Evolutionary conservation across 2,888 invertebrate species (phyloP).

Genomic region (Cerastis leucographa): DNA sequence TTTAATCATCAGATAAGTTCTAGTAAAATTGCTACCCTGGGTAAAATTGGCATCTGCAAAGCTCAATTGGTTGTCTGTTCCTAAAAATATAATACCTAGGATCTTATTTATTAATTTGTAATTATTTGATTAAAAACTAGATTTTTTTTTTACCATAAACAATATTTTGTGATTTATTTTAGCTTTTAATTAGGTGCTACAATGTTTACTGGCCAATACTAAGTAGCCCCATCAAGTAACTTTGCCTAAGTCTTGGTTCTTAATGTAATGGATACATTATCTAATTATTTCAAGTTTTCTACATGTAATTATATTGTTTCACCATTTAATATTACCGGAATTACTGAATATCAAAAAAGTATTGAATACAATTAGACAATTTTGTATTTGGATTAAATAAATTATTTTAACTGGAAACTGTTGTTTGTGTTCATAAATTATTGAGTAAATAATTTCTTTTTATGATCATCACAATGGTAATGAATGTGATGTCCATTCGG

Average conservation of each 20-base stretch:
- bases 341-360: conserved; percentile 30
- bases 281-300: conserved; percentile 15
- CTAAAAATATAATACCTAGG: conserved; percentile 48
- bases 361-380: conserved; percentile 14
- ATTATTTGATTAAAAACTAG: conserved; percentile 36
- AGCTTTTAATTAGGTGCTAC: conserved; percentile 46
- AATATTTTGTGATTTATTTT: conserved; percentile 24
- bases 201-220: conserved; percentile 12
- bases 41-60: conserved; percentile 25
- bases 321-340: neutral
- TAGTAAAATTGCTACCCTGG: conserved; percentile 1
- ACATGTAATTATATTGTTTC: neutral
- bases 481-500: neutral
- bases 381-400: conserved; percentile 53
- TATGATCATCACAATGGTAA: neutral
- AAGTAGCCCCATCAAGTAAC: neutral
- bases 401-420: conserved; percentile 16
- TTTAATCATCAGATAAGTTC: neutral
- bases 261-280: neutral
- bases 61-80: conserved; percentile 53
- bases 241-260: neutral
- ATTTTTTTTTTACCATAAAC: conserved; percentile 23
- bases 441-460: neutral
- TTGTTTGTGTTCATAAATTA: conserved; percentile 7
- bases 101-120: conserved; percentile 51